These are phyloP conservation scores for Mormyrops boulengeri DNA, from an alignment of 2,797 vertebrate genomes.

Conservation along the genomic window DNA sequence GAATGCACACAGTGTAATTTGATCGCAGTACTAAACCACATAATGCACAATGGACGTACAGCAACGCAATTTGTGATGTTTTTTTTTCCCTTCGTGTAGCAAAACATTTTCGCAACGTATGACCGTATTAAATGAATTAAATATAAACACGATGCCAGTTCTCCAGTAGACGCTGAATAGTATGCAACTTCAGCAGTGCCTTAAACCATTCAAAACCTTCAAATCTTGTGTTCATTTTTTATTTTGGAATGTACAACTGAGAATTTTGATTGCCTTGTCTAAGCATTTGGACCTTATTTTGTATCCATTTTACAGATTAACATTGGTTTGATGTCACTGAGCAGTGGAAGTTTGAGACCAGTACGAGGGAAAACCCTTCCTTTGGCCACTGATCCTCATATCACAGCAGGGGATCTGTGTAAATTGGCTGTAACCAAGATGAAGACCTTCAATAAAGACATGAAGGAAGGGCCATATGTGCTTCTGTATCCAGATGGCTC, in stretches of 20 bases:
- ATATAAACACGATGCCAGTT: background rate
- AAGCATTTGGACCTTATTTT: background rate
- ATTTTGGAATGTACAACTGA: background rate
- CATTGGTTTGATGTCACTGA: background rate
- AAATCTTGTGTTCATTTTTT: background rate
- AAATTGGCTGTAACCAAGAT: conserved; percentile 2
- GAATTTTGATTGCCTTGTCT: background rate
- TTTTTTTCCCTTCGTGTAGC: background rate
- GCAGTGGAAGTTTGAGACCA: background rate
- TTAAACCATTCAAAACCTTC: background rate
- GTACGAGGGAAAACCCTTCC: background rate
- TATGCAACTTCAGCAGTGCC: background rate
- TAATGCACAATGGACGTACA: too few relatives aligned
- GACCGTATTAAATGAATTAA: background rate
- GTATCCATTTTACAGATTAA: background rate
- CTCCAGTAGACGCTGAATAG: too few relatives aligned
- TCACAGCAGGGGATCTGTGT: background rate
- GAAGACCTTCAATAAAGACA: background rate
- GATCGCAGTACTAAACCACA: too few relatives aligned
- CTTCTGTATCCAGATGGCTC: background rate
- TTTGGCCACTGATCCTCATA: background rate
- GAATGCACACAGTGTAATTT: too few relatives aligned
- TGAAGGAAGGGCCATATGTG: background rate
- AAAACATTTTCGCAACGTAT: background rate
- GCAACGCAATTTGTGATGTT: too few relatives aligned